phyloP scores from a whole-genome alignment of 2,888 invertebrate species.

The Galerucella calmariensis region DNA sequence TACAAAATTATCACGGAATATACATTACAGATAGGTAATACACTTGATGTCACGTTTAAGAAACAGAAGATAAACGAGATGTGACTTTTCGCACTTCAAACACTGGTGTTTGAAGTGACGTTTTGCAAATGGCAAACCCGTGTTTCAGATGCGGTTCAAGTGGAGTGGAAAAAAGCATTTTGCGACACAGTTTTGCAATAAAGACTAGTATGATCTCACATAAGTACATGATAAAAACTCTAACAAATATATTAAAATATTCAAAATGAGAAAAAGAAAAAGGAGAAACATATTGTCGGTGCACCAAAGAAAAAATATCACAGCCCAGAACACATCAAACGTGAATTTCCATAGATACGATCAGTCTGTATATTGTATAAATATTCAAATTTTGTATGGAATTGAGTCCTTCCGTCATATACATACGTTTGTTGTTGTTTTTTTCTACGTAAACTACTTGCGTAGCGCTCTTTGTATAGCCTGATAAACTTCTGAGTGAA shows the following conservation, averaged over 20 bases:
- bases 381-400: neutral
- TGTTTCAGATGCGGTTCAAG: no score
- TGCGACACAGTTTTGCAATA: no score
- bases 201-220: no score
- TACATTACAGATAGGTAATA: no score
- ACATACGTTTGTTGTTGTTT: neutral
- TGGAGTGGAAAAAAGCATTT: no score
- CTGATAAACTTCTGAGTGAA: no score
- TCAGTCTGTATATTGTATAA: neutral
- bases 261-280: neutral
- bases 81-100: no score
- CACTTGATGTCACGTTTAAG: no score
- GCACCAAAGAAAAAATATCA: neutral
- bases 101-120: no score
- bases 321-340: neutral
- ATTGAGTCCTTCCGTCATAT: neutral
- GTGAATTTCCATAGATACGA: slow-evolving; percentile 1
- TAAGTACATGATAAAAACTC: neutral
- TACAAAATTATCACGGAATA: no score
- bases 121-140: no score
- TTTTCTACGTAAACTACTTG: neutral
- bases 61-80: no score
- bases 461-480: neutral
- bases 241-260: neutral
- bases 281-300: neutral